Base-by-base conservation (phyloP, 2,888 invertebrate genomes). In the Ornithoptera priamus region DNA sequence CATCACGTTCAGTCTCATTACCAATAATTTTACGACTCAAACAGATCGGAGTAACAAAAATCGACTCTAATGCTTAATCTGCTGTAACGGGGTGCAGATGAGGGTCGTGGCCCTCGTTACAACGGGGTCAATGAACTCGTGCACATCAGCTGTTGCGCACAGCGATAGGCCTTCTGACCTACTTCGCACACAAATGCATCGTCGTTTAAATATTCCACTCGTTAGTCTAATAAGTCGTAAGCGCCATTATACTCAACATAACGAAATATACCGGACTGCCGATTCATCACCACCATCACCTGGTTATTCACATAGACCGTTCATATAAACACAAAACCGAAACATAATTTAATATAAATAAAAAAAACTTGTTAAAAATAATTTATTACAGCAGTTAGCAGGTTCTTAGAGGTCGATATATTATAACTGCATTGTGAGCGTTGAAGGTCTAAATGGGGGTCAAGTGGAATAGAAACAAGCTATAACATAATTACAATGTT, bases 71-170 rank as follows among this genome's bases (percentile, higher is more conserved):
- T 58, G 39, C 58, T 22, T 30, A 22, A 62, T 58, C 17, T 18
- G 17, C 50, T n/a, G 5, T n/a, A 58, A 57, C 22, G 39, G 65
- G 64, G 70, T 57, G 62, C 36, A 5, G 46, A 63, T 69, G 53
- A 75, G 77, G 83, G 82, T 84, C 83, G 81, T 80, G 80, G 86
- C 73, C 84, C 86, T 75, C 78, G 77, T 74, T 78, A 72, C 76
- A 72, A 75, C 72, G 77, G 76, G 86, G 84, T 76, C 84, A 79
- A 79, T 81, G 87, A 86, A 83, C 86, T 79, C 77, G 57, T 57
- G 69, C 74, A 73, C 78, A 82, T 85, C 88, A 87, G 86, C 85
- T 87, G 87, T 82, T 83, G 80, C 83, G 83, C 81, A 83, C 81
- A 82, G 78, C 74, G 75, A 77, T 77, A 77, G 72, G 77, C 77